Evolutionary conservation across 2,113 vertebrate genomes (phyloP).

Genomic region (Callipepla squamata): DNA sequence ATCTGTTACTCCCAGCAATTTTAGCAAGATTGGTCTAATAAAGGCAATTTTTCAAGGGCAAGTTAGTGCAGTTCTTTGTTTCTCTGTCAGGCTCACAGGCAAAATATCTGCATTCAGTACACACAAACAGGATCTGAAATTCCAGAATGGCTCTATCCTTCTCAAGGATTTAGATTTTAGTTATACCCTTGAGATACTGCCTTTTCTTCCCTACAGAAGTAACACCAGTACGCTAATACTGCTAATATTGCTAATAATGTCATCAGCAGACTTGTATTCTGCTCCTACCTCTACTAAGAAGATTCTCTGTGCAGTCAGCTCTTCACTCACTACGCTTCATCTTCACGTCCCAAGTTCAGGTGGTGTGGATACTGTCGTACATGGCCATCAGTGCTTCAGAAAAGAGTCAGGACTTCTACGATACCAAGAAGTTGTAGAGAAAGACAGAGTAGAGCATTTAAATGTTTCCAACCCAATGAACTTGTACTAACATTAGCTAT

Average conservation of each 20-base stretch:
- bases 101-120: conserved; percentile 2
- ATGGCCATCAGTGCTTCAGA: not conserved
- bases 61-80: conserved; percentile 19
- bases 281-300: not conserved
- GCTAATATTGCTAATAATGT: not conserved
- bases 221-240: not conserved
- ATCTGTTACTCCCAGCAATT: conserved; percentile 40
- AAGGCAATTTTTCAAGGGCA: conserved; percentile 33
- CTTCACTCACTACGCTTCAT: not conserved
- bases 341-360: not conserved
- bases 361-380: not conserved
- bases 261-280: not conserved
- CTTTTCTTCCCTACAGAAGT: not conserved
- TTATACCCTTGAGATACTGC: not conserved
- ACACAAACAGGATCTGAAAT: not conserved
- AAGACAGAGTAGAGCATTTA: not conserved
- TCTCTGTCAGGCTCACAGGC: not conserved
- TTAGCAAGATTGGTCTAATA: conserved; percentile 13
- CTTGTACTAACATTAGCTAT: not conserved
- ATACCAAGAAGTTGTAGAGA: not conserved
- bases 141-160: not conserved
- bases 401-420: not conserved
- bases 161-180: not conserved
- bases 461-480: not conserved
- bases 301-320: not conserved